Evolutionary conservation across 35 echinoderm and acorn worm genomes (phyloP).

Genomic region (Heliocidaris tuberculata): DNA sequence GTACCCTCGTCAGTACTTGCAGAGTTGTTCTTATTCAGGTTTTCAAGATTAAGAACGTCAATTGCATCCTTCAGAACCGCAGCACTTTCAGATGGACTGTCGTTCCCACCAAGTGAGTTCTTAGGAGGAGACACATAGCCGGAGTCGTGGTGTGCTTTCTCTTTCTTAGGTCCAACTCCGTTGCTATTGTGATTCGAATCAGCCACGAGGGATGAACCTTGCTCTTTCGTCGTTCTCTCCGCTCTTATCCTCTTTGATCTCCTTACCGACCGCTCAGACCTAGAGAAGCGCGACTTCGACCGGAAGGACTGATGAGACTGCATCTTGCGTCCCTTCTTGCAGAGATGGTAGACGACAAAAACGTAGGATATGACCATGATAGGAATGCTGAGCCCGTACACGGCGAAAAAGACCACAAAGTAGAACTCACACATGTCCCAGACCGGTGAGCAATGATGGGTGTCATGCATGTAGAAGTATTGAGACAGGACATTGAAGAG

Average conservation of each 20-base stretch:
- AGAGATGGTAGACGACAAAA: slow-evolving; percentile 32
- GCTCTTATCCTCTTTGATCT: neutral
- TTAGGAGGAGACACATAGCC: slow-evolving; percentile 3
- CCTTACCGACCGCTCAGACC: neutral
- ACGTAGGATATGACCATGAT: slow-evolving; percentile 38
- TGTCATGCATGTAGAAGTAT: slow-evolving; percentile 38
- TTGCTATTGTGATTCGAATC: neutral
- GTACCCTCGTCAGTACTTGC: slow-evolving; percentile 18
- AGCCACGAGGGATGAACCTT: neutral
- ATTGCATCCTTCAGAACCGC: neutral
- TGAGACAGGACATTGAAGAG: neutral
- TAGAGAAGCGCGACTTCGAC: neutral
- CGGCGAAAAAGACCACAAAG: slow-evolving; percentile 25
- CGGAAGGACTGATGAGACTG: slow-evolving; percentile 37
- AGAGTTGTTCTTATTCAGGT: slow-evolving; percentile 19
- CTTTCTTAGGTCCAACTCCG: neutral
- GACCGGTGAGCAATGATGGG: slow-evolving; percentile 38
- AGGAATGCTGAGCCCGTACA: slow-evolving; percentile 20
- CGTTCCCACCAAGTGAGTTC: neutral
- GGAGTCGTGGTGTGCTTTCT: neutral
- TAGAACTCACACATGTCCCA: slow-evolving; percentile 32
- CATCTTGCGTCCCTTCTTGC: slow-evolving; percentile 43
- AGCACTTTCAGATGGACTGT: neutral
- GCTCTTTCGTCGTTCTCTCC: neutral
- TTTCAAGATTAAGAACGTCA: neutral